Conservation (phyloP, 2,888 invertebrate species). For the Agonopterix arenella region DNA sequence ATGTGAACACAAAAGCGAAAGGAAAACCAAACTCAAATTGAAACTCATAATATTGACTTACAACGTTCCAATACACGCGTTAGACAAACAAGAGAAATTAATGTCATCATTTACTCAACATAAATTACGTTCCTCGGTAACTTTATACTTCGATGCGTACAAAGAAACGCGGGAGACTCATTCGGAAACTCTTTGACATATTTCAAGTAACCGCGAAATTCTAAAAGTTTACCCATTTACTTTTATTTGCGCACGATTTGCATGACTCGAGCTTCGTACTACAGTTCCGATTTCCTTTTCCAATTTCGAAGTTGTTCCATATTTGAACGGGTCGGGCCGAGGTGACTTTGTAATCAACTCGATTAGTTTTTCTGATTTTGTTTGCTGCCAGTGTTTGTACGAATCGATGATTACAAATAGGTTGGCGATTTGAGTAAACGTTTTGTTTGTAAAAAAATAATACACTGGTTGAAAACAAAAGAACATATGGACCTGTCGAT, state of each 20-base stretch:
- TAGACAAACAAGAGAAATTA: no score
- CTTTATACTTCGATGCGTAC: conserved; percentile 6
- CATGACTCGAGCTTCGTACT: conserved; percentile 39
- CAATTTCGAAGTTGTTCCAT: conserved; percentile 62
- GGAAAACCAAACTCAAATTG: background rate
- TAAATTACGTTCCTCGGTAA: background rate
- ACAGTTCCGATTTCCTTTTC: conserved; percentile 48
- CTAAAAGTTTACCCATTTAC: conserved; percentile 58
- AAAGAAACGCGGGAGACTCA: conserved; percentile 7
- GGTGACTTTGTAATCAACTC: conserved; percentile 33
- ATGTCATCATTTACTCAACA: background rate
- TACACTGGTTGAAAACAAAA: no score
- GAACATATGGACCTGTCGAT: no score
- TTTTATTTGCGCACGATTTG: conserved; percentile 58
- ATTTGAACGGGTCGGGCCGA: conserved; percentile 26
- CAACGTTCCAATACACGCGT: no score
- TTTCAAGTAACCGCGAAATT: conserved; percentile 31
- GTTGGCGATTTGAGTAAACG: background rate
- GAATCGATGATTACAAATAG: no score
- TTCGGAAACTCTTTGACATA: conserved; percentile 15
- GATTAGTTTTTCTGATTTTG: conserved; percentile 27
- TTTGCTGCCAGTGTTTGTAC: background rate
- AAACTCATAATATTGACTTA: background rate
- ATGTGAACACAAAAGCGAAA: no score
- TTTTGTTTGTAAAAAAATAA: background rate